Conservation (phyloP, 2,888 invertebrate genomes). For the Torymus tubicola region DNA sequence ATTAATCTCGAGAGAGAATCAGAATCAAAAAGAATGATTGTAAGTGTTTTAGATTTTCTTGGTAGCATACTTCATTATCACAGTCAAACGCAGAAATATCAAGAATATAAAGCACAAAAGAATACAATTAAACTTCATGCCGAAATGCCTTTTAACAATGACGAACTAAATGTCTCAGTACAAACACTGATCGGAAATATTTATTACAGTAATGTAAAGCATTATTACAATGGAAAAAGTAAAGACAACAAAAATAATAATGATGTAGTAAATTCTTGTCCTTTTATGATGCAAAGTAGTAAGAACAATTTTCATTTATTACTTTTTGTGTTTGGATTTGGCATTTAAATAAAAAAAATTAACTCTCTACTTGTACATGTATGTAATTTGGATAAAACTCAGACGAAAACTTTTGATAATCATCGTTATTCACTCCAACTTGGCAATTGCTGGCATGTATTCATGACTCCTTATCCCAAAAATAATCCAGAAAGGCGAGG, state of each 20-base stretch:
- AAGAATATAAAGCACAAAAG: constrained; percentile 70
- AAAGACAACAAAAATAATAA: too few species aligned
- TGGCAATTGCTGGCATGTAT: constrained; percentile 81
- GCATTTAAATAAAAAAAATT: too few species aligned
- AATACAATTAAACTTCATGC: constrained; percentile 77
- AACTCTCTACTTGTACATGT: constrained; percentile 80
- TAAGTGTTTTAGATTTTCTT: constrained; percentile 26
- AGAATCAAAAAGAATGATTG: constrained; percentile 60
- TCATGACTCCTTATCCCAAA: constrained; percentile 77
- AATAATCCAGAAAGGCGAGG: constrained; percentile 63
- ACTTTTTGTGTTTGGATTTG: too few species aligned
- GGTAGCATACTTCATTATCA: background rate
- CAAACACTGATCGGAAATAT: too few species aligned
- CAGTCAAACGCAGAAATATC: background rate
- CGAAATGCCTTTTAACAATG: too few species aligned
- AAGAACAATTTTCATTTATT: too few species aligned
- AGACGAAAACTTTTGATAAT: constrained; percentile 82
- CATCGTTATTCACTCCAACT: constrained; percentile 79
- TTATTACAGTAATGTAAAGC: too few species aligned
- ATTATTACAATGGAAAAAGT: too few species aligned
- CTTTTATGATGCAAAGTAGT: too few species aligned
- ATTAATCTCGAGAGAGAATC: constrained; percentile 79
- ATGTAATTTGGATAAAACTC: constrained; percentile 81
- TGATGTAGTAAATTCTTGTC: too few species aligned
- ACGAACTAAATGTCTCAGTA: too few species aligned